Conservation (phyloP, 2,888 invertebrate species). For the Himalopsyche japonica region DNA sequence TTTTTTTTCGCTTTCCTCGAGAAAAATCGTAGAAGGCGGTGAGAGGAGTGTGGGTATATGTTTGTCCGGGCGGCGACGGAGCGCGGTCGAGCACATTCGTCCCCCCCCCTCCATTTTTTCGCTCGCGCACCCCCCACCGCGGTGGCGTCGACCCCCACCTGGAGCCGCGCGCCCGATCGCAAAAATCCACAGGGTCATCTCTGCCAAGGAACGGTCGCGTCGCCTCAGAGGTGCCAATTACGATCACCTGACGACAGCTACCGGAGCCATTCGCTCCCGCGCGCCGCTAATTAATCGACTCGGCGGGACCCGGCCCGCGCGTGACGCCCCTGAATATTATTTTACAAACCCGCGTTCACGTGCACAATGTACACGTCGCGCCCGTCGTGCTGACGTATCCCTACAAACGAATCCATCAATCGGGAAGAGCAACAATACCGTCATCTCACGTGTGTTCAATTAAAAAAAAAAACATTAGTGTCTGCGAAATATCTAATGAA, state of each 20-base stretch:
- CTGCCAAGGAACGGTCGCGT: conserved; percentile 42
- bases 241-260: conserved; percentile 47
- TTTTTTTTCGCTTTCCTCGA: background rate
- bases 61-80: conserved; percentile 18
- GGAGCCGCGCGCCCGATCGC: conserved; percentile 58
- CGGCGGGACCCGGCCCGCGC: background rate
- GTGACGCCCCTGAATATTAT: background rate
- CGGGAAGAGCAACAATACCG: background rate
- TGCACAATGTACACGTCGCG: background rate
- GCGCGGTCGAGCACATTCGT: conserved; percentile 24
- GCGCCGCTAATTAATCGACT: background rate
- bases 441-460: background rate
- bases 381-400: background rate
- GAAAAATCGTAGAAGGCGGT: background rate
- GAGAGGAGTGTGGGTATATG: conserved; percentile 24
- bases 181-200: conserved; percentile 66
- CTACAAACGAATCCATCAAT: background rate
- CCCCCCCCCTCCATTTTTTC: conserved; percentile 42
- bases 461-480: background rate
- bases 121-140: conserved; percentile 60
- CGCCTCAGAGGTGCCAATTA: conserved; percentile 43
- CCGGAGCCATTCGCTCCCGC: conserved; percentile 45
- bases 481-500: background rate
- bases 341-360: background rate
- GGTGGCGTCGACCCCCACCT: conserved; percentile 55